Evolutionary conservation across 2,888 invertebrate species (phyloP).

Genomic region (Aleiodes testaceus): DNA sequence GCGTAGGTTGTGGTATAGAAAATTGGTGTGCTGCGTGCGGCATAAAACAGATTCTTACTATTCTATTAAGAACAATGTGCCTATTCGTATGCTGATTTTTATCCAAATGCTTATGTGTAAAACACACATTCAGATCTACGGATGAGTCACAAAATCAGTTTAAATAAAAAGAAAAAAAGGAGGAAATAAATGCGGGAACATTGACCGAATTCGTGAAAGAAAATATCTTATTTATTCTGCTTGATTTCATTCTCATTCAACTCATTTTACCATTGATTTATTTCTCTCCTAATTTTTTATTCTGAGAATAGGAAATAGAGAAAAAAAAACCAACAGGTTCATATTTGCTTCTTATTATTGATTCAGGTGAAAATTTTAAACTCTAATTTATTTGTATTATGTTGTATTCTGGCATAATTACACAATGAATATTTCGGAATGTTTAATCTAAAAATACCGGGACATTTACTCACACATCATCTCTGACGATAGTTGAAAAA

Average conservation of each 20-base stretch:
- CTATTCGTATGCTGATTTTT: conserved; percentile 46
- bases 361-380: no score
- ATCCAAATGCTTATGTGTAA: conserved; percentile 20
- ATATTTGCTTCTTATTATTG: no score
- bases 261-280: conserved; percentile 3
- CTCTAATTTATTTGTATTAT: no score
- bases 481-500: conserved; percentile 34
- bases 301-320: neutral
- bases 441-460: neutral
- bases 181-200: neutral
- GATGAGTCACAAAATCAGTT: conserved; percentile 21
- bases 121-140: neutral
- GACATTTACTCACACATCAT: neutral
- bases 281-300: neutral
- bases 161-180: neutral
- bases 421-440: neutral
- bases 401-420: neutral
- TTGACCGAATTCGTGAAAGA: conserved; percentile 34
- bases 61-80: conserved; percentile 40
- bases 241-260: conserved; percentile 41
- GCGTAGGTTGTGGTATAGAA: conserved; percentile 31
- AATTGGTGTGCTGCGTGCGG: conserved; percentile 41
- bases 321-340: no score
- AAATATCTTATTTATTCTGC: conserved; percentile 53
- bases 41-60: conserved; percentile 43